Percentiles rank a stretch among this genome's conserved stretches.
Evolutionary conservation across 2,888 invertebrate species (phyloP).

Genomic region (Lepidocyrtoides sp.): DNA sequence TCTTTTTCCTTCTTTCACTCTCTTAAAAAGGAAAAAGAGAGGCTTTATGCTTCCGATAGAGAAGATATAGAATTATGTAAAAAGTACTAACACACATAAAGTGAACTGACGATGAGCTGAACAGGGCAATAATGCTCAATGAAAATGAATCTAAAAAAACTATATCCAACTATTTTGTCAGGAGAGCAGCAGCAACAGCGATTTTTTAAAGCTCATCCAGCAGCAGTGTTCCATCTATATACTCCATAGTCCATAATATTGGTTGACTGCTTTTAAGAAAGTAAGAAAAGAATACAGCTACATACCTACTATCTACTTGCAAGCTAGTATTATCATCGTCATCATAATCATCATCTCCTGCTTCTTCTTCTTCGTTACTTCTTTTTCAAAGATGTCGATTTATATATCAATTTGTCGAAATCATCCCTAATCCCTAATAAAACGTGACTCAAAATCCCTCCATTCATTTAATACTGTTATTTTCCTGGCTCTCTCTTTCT

Average conservation of each 20-base stretch:
- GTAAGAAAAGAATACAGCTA: slow-evolving; percentile 37
- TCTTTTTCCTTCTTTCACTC: slow-evolving; percentile 37
- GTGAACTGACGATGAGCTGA: slow-evolving; percentile 35
- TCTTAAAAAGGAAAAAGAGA: slow-evolving; percentile 13
- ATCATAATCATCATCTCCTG: slow-evolving; percentile 3
- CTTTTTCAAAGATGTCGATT: slow-evolving; percentile 63
- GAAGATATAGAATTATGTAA: not conserved
- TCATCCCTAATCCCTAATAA: slow-evolving; percentile 75
- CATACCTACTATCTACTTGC: not conserved
- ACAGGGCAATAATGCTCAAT: slow-evolving; percentile 24
- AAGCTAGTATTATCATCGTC: slow-evolving; percentile 30
- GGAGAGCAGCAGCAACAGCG: slow-evolving; percentile 46
- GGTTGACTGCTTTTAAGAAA: slow-evolving; percentile 24
- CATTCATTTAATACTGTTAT: slow-evolving; percentile 68
- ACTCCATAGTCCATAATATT: slow-evolving; percentile 38
- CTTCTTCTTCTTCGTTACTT: not conserved
- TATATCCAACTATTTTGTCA: not conserved
- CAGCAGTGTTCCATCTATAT: not conserved
- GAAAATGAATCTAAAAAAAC: slow-evolving; percentile 32
- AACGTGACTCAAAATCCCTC: slow-evolving; percentile 73
- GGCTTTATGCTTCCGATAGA: not conserved
- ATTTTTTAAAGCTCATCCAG: slow-evolving; percentile 29
- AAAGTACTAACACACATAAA: not conserved
- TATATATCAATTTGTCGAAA: slow-evolving; percentile 74
- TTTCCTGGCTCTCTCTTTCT: not conserved